Evolutionary conservation across 2,797 vertebrate genomes (phyloP), one percentile per base, ranked within the genome.

Genomic region (Aselliscus stoliczkanus): DNA sequence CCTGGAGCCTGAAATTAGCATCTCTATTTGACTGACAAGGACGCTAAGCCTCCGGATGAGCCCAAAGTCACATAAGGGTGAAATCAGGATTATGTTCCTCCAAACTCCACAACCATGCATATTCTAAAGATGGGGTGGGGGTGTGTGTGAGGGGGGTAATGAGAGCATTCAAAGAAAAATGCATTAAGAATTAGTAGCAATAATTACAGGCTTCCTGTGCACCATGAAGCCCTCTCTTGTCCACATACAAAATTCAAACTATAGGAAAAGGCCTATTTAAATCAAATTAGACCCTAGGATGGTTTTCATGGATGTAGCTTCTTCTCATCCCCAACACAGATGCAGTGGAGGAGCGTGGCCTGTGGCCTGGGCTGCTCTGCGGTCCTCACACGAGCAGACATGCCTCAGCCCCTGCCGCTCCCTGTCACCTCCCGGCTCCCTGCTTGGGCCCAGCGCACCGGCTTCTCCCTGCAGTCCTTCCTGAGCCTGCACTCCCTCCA

Each of bases 401-500:
- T n/a, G n/a, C n/a, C n/a, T n/a, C n/a, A n/a, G 0, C 7, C 64
- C 21, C 50, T 29, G 4, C 2, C 7, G 11, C 2, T 7, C 9
- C 1, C 18, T 52, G 34, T 2, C 17, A 37, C 47, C 18, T 5
- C 12, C 1, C 0, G 0, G 7, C 25, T 4, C 34, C 0, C 5
- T 11, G 44, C 31, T 39, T 39, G 31, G 47, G 47, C 47, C 47
- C 47, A 50, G 47, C 13, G 14, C 47, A 50, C 13, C 15, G 42
- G 5, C 62, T 29, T 58, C 62, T 72, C 54, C 39, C 3, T 20
- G 31, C 34, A 50, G 31, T 27, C 50, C 50, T 77, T n/a, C 56
- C 65, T 31, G 37, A 17, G 27, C 31, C 62, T 20, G n/a, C 29
- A 50, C 47, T 14, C 47, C 47, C 2, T 14, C 47, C 42, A 6